These are phyloP conservation scores for Cantharis rustica DNA, from an alignment of 2,888 invertebrate species.

Conservation along the genomic window DNA sequence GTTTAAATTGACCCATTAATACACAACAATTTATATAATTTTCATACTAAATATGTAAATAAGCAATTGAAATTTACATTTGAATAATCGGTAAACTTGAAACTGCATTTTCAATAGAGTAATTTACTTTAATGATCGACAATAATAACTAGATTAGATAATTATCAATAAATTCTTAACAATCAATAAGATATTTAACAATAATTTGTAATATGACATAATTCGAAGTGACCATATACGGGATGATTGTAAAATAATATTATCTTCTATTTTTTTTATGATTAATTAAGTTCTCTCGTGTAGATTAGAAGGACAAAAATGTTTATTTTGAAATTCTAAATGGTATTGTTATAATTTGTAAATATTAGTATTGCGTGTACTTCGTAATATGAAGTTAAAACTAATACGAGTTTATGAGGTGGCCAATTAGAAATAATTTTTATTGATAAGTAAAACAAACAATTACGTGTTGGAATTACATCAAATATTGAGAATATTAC, in stretches of 20 bases:
- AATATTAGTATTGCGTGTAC: not conserved
- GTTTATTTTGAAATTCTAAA: not conserved
- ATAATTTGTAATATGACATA: not conserved
- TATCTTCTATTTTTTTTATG: not conserved
- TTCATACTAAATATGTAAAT: not conserved
- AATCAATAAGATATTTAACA: not conserved
- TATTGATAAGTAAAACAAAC: not conserved
- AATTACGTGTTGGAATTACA: not conserved
- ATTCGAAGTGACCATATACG: not conserved
- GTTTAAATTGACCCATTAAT: too few relatives aligned
- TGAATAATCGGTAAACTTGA: not conserved
- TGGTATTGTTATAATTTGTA: not conserved
- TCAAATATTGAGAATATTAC: not conserved
- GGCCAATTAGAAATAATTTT: not conserved
- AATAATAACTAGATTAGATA: not conserved
- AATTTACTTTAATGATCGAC: not conserved
- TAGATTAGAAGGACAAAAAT: not conserved
- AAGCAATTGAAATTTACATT: not conserved
- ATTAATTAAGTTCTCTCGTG: not conserved
- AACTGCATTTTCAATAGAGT: not conserved
- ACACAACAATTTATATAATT: not conserved
- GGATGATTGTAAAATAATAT: not conserved
- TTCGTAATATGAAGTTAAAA: not conserved
- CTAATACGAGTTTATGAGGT: not conserved
- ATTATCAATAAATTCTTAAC: not conserved